Evolutionary conservation across 2,113 vertebrate genomes (phyloP).

Genomic region (Sardina pilchardus): DNA sequence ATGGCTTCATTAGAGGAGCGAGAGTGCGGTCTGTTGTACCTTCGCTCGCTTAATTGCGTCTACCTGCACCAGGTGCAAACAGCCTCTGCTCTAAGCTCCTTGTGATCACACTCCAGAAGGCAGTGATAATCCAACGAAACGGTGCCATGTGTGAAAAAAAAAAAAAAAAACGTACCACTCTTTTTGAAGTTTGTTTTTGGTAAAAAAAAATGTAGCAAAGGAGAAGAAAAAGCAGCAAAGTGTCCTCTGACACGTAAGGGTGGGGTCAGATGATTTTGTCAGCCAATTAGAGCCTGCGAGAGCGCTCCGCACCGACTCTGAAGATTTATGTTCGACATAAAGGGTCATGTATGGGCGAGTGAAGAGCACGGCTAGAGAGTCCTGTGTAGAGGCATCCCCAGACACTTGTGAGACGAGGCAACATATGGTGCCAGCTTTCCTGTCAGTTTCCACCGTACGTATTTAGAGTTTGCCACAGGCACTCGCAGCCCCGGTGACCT

Average conservation of each 20-base stretch:
- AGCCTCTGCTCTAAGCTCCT: not conserved
- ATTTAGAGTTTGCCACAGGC: slow-evolving; percentile 1
- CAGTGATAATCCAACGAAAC: not conserved
- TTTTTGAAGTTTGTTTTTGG: not conserved
- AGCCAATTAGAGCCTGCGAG: not conserved
- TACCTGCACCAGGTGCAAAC: not conserved
- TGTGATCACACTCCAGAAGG: not conserved
- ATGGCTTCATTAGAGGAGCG: not conserved
- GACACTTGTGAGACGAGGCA: not conserved
- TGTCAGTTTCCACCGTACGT: not conserved
- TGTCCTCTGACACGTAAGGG: not conserved
- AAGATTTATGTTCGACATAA: not conserved
- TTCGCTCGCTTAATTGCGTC: not conserved
- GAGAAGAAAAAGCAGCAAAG: not conserved
- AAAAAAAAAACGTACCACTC: not conserved
- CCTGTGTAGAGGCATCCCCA: not conserved
- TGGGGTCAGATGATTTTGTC: not conserved
- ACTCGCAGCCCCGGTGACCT: not conserved
- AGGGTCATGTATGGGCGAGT: not conserved
- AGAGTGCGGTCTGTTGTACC: not conserved
- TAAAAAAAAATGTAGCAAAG: not conserved
- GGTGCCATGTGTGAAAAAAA: not conserved
- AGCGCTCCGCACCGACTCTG: not conserved
- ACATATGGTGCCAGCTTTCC: slow-evolving; percentile 9
- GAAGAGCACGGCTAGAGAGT: not conserved